Percentiles rank a stretch among this genome's conserved stretches.
These are phyloP conservation scores for Odontamblyopus rebecca DNA, from an alignment of 2,797 vertebrate genomes.

Conservation along the genomic window DNA sequence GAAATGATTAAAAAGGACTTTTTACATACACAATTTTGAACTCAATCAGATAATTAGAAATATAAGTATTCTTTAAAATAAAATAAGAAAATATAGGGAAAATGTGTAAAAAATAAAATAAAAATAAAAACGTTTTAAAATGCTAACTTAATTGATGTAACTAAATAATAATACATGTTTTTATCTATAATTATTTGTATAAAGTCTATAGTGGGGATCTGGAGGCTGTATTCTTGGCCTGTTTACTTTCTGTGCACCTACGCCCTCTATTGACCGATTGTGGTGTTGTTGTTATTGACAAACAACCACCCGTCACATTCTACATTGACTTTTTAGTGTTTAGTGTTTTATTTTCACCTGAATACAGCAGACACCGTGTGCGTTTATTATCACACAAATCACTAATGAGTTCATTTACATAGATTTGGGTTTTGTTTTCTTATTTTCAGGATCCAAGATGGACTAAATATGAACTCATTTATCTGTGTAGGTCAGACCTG, in stretches of 20 bases:
- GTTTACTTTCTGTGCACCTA: constrained; percentile 37
- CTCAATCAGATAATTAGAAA: too few relatives aligned
- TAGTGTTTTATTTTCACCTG: not conserved
- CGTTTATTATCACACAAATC: not conserved
- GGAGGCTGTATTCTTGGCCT: not conserved
- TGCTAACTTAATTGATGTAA: not conserved
- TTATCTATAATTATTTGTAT: too few relatives aligned
- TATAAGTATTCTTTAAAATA: not conserved
- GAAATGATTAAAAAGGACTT: too few relatives aligned
- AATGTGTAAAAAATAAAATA: too few relatives aligned
- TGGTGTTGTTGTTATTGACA: constrained; percentile 40
- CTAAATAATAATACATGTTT: too few relatives aligned
- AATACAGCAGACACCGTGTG: not conserved
- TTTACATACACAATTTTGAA: too few relatives aligned
- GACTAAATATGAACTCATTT: not conserved
- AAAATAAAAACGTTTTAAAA: not conserved
- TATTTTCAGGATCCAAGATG: not conserved
- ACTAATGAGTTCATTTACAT: not conserved
- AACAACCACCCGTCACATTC: constrained; percentile 1
- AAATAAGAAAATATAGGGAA: not conserved
- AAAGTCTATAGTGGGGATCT: not conserved
- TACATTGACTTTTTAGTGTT: not conserved
- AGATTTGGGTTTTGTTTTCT: not conserved
- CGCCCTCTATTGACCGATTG: constrained; percentile 71
- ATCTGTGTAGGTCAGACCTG: too few relatives aligned